Base-by-base conservation (phyloP, 1,140 invertebrate species). In the Dufourea novaeangliae region DNA sequence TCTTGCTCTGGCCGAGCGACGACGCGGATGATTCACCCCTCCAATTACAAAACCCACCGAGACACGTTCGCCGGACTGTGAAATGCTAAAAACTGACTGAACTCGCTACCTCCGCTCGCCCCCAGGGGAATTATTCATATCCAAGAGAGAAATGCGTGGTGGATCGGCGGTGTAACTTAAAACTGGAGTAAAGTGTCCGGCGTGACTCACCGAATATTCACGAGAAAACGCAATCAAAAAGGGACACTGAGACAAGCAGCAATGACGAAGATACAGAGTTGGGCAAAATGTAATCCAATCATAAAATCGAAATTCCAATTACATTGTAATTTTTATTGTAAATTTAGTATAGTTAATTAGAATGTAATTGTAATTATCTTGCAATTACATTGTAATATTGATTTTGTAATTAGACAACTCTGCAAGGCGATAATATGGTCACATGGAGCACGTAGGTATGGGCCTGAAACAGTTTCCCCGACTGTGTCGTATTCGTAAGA, bases 11-110 rank as follows among this genome's bases (percentile, higher is more conserved):
- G 1, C 14, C 41, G 41, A 46, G 4, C 14, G 14, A 20, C 57
- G 8, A 69, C 20, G 80, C 59, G n/a, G 29, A 46, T 83, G 82
- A 83, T 83, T 83, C 82, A 83, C 70, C 50, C 64, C 27, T 46
- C 27, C 52, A 57, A 66, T 83, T 74, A 79, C 37, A 63, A 74
- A 74, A 79, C 71, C n/a, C 63, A 61, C 67, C 59, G 66, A 52
- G 57, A n/a, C 72, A 70, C 72, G 82, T 80, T 73, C 70, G 70
- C 52, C 52, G 66, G 66, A 46, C 46, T 34, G 50, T 77, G 34
- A 85, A 78, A 75, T 57, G 63, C 52, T 79, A 79, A 79, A 77
- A 73, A 72, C 68, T 62, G 32, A 27, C 27, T 39, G 56, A 50
- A 50, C 34, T 54, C 25, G 52, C 66, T n/a, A n/a, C n/a, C n/a